Evolutionary conservation across 2,113 vertebrate genomes (phyloP), one percentile per base, ranked within the genome.

Genomic region (Pachypanchax playfairii): DNA sequence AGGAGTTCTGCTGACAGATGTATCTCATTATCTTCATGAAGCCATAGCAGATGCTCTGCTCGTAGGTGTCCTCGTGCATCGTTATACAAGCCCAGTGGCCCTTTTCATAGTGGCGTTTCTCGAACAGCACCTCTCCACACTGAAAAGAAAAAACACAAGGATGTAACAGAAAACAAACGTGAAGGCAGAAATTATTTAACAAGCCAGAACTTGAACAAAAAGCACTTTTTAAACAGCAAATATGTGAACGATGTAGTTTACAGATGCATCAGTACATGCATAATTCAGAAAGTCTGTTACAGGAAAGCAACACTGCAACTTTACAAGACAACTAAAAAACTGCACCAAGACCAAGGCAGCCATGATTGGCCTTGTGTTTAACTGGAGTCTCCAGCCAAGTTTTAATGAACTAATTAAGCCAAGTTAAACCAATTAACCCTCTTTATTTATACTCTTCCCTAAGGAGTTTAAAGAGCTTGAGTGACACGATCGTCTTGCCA

Each of bases 1-100:
- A 79, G 55, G 94, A 88, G 61, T 96, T 96, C 80, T 96, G 92
- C 75, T 95, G 89, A 31, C 95, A 96, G 60, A 96, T 96, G 86
- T 95, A 96, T 87, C 82, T 93, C 95, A 96, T 96, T 66, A 96
- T 89, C 89, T 88, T 94, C 95, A 96, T 96, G 71, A 96, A 96
- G 0, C 94, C 95, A 0, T 94, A 92, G 86, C 94, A 95, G 82
- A 93, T 94, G 86, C 94, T 95, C 85, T 96, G 95, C 20, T 96
- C 95, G 0, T 96, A 96, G 3, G 92, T 94, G 1, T 94, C 91
- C 72, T 95, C 91, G 0, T 43, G 76, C 86, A 94, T 87, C 0
- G 77, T 94, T 46, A 95, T 91, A 17, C 94, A 96, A 48, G 95
- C 95, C 95, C 95, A 96, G 66, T 93, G 89, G 56, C 93, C 94